These are phyloP conservation scores for Cervus canadensis DNA, from an alignment of 2,113 vertebrate species.

Conservation along the genomic window DNA sequence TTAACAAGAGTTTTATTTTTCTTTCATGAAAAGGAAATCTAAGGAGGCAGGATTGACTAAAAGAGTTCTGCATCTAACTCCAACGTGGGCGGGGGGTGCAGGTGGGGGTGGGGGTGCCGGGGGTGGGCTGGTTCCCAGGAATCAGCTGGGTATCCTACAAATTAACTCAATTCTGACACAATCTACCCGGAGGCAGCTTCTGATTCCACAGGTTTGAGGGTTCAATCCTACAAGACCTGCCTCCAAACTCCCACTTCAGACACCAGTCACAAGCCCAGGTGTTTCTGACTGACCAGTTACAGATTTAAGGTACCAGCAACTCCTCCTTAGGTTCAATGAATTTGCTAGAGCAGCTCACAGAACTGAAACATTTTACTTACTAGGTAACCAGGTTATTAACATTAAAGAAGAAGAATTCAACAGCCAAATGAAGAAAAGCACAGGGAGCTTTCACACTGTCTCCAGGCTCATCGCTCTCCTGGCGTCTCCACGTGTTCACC, in stretches of 20 bases:
- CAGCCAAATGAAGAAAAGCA: neutral
- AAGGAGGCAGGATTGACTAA: neutral
- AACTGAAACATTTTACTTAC: neutral
- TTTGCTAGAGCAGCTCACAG: neutral
- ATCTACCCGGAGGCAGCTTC: neutral
- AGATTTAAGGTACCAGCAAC: neutral
- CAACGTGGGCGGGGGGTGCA: too few relatives aligned
- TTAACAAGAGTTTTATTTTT: slow-evolving; percentile 9
- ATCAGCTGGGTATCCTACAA: neutral
- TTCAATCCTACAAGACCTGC: neutral
- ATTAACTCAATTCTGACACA: neutral
- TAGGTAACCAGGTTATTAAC: neutral
- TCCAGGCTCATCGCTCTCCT: neutral
- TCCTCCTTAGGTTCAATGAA: neutral
- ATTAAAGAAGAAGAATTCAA: neutral
- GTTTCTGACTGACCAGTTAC: neutral
- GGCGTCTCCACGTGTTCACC: neutral
- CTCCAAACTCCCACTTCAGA: neutral
- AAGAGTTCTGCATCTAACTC: too few relatives aligned
- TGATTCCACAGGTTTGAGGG: neutral
- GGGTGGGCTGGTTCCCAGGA: neutral
- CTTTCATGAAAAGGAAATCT: neutral
- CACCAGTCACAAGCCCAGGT: neutral
- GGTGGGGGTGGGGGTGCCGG: too few relatives aligned
- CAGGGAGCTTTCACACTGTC: neutral